Base-by-base conservation (phyloP, 2,113 vertebrate species). In the Forbesichthys agassizii region DNA sequence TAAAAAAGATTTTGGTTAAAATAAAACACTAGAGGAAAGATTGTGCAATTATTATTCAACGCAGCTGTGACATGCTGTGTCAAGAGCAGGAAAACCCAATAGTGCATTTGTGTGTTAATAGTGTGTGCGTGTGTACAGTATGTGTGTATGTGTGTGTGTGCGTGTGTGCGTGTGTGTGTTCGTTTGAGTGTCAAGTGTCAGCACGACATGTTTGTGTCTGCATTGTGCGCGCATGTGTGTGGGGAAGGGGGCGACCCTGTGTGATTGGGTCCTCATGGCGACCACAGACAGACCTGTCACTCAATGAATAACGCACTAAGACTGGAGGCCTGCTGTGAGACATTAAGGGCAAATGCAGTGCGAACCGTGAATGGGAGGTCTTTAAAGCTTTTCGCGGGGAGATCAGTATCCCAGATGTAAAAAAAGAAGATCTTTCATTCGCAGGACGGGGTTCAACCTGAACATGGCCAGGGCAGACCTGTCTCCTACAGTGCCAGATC, bases 281-380 rank as follows among this genome's bases (percentile, higher is more conserved):
- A 82, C 80, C 82, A 84, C 78, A 90, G 83, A 80, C 82, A 85
- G 81, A 86, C 86, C 84, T 90, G 89, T 91, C 89, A 91, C 81
- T 88, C 80, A 76, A 90, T 93, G 89, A 93, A 90, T 93, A 87
- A 93, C 75, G 16, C 82, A 82, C 83, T 78, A 76, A 72, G 85
- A 88, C 87, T 69, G 62, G 77, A 73, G 74, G 73, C 87, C 91
- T 92, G 88, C 90, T 92, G 89, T 86, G 92, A 92, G 77, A 89
- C 85, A 88, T 92, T 92, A 93, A 82, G 84, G 75, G 80, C 80
- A 90, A 92, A 91, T 90, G 74, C 73, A 56, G 88, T 90, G 89
- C 91, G 91, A 92, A 91, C 90, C 86, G 78, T 92, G 87, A 92
- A 92, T 88, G 81, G 27, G 27, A 84, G 84, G 88, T 82, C 82